Evolutionary conservation across 1,140 invertebrate genomes (phyloP), one percentile per base, ranked within the genome.

Genomic region (Oryctes rhinoceros): DNA sequence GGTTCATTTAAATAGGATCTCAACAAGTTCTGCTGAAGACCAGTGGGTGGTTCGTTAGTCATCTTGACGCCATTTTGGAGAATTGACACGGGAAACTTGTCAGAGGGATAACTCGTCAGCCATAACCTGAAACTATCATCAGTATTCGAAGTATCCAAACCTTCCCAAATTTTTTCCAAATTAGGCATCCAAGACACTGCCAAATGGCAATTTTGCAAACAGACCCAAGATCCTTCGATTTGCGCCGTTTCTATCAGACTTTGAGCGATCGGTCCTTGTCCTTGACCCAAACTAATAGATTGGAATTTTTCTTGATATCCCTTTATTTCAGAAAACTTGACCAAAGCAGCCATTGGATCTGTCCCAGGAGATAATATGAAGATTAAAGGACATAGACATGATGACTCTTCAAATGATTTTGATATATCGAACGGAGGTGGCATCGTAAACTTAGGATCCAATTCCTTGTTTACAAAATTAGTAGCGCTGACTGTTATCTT

Each of bases 181-280:
- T 87, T 88, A 0, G 93, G 90, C 93, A 99, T 94, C 96, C 96
- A 98, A 2, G 95, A 96, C 3, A 94, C 93, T 0, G 96, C 96
- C 81, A 99, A 89, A 88, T 98, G 97, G 87, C 97, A 98, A 87
- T 99, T 98, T 89, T 99, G 97, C 71, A 99, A 89, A 86, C 96
- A 94, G 0, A 98, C 94, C 97, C 97, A 99, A 30, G 90, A 90
- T 2, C 96, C 95, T 83, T 92, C 91, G 80, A 91, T 89, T 85
- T 94, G 93, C 4, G 93, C 96, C 81, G 91, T 90, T 85, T 94
- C 91, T 65, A 98, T 96, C 85, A 97, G 89, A 53, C 89, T 90
- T 84, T 93, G 90, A 0, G 97, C 97, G 82, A 96, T 94, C 39
- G 91, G 95, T 67, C 94, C 93, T 92, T 96, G 93, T 5, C 96